Base-by-base conservation (phyloP, 2,888 invertebrate species). In the Coleophora deauratella region DNA sequence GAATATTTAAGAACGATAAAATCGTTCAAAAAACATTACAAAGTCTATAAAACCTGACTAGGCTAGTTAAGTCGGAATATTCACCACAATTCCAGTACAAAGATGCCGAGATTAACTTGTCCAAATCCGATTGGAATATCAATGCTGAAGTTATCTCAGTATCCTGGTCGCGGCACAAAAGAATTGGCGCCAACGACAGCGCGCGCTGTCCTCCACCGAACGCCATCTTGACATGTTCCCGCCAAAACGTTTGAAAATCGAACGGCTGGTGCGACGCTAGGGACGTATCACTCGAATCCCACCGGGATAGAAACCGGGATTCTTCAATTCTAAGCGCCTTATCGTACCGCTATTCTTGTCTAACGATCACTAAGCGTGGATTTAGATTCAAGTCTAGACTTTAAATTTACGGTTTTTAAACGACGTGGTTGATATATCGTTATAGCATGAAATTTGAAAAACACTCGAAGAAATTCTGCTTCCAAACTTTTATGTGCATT, bases 171-270 rank as follows among this genome's bases (percentile, higher is more conserved):
- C 55, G 70, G 72, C 72, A 71, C 73, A 72, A 77, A 84, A 81
- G 81, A 79, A 84, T 80, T 77, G 81, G 74, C 61, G 74, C 70
- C 73, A 73, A 79, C 21, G 21, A 21, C 79, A 78, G 78, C n/a
- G 72, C 59, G 39, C 52, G 52, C 62, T 64, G 66, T 65, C 67
- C 63, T 59, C 54, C 58, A 61, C 62, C 50, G 68, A 67, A 63
- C 62, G 64, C 74, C 79, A 78, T 78, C 70, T 77, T 76, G 72
- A 59, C 66, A 60, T 45, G 52, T 58, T 70, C 65, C 63, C 70
- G 68, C 72, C 68, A 69, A 66, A 79, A 67, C 75, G 76, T 78
- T 79, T 68, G 72, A 71, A 71, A 77, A 76, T 73, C 74, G 72
- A 74, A 72, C 68, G 60, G 64, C 66, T n/a, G 21, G 21, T 6